Conservation (phyloP, 92 coral and sea anemone species). For the Isaurus tuberculatus region DNA sequence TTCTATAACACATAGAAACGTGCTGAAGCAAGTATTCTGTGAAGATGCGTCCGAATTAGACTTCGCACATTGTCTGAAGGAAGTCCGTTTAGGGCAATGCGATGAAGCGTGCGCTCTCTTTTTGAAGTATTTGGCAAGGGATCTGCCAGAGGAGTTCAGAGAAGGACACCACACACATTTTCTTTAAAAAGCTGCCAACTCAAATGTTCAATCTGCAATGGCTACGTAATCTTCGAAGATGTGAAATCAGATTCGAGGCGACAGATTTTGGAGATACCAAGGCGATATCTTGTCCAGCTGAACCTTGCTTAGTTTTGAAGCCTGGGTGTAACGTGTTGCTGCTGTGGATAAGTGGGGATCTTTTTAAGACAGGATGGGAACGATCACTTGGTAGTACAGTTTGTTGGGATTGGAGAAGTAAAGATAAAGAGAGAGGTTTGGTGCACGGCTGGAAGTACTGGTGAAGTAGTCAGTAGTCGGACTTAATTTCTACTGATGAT, state of each 20-base stretch:
- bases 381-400: constrained; percentile 8
- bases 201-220: neutral
- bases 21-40: constrained; percentile 43
- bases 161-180: neutral
- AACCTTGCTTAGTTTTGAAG: neutral
- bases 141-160: neutral
- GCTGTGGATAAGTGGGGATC: constrained; percentile 10
- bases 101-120: constrained; percentile 14
- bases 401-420: constrained; percentile 2
- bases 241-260: neutral
- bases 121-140: constrained; percentile 24
- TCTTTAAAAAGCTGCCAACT: neutral
- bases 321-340: neutral
- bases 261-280: neutral
- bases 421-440: neutral
- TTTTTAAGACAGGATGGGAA: constrained; percentile 2
- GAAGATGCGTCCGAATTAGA: constrained; percentile 33
- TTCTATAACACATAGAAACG: constrained; percentile 59
- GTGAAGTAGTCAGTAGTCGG: neutral
- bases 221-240: neutral
- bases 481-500: neutral
- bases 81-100: constrained; percentile 30
- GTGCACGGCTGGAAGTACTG: constrained; percentile 4
- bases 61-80: constrained; percentile 14
- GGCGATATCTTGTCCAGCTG: constrained; percentile 23